Percentiles rank a stretch among this genome's conserved stretches.
Evolutionary conservation across 2,797 vertebrate species (phyloP).

Genomic region (Oreortyx pictus): DNA sequence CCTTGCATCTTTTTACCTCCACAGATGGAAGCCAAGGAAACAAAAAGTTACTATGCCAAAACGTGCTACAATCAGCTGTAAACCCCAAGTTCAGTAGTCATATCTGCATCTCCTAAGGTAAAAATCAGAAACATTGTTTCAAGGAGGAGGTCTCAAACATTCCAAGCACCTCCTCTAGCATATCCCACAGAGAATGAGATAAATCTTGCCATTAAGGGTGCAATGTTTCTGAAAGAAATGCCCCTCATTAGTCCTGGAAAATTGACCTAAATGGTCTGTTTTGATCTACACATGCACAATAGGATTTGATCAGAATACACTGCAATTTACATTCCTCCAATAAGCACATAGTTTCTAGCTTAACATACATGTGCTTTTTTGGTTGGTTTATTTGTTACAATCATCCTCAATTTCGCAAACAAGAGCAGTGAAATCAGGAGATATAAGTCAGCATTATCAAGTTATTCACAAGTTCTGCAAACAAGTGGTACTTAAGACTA

Average conservation of each 20-base stretch:
- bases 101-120: not conserved
- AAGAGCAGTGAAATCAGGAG: not conserved
- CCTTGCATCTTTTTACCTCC: not conserved
- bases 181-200: not conserved
- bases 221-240: not conserved
- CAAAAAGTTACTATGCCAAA: not conserved
- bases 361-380: not conserved
- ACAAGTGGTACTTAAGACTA: not conserved
- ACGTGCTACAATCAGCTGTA: not conserved
- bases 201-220: not conserved
- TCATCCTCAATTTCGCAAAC: not conserved
- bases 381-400: not conserved
- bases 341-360: not conserved
- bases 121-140: accelerated
- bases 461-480: not conserved
- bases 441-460: not conserved
- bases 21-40: not conserved
- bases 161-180: not conserved
- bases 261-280: not conserved
- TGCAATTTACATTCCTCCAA: not conserved
- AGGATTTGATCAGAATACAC: not conserved
- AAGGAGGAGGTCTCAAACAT: not conserved
- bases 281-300: not conserved
- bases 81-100: not conserved
- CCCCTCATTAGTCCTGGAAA: not conserved